Base-by-base conservation (phyloP, 2,797 vertebrate genomes). In the Corythornis leucogaster region DNA sequence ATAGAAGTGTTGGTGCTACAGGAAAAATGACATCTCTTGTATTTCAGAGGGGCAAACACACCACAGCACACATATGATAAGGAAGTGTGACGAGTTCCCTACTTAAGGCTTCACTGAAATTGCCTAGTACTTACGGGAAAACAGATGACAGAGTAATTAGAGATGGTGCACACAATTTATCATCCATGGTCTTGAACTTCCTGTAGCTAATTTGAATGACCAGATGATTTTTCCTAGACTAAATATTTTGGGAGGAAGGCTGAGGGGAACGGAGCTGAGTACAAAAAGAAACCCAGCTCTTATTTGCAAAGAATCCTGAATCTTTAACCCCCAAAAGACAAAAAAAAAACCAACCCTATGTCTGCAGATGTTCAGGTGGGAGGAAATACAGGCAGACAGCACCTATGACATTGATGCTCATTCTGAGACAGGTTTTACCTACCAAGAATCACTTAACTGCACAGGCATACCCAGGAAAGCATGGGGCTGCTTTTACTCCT, bases 71-170 rank as follows among this genome's bases (percentile, higher is more conserved):
- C 62, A 15, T 40, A 61, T 81, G 61, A 71, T 63, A 85, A 43
- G 58, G 40, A 92, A 68, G 63, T 84, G 75, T 83, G 76, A 75
- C 15, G 59, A 80, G 51, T 79, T 87, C 35, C 40, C 70, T 91
- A 50, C 66, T 84, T 94, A 76, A 85, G 21, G 19, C 51, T 69
- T 91, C 71, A 26, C 40, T 82, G 69, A 89, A 94, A 93, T 92
- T 92, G 53, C 42, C 55, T 42, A 8, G 42, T 85, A 80, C 48
- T 86, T 92, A 74, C 0, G 8, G 70, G 53, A 81, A 89, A 95
- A 73, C 53, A 85, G 87, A 90, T 88, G 73, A 93, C 69, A 87
- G 75, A 86, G 33, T 89, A 91, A 92, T 95, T 95, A 85, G 87
- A 53, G 33, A 55, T 74, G 43, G 59, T 90, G 35, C 43, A 54